phyloP scores from a whole-genome alignment of 2,113 vertebrate species.

The Engystomops pustulosus region DNA sequence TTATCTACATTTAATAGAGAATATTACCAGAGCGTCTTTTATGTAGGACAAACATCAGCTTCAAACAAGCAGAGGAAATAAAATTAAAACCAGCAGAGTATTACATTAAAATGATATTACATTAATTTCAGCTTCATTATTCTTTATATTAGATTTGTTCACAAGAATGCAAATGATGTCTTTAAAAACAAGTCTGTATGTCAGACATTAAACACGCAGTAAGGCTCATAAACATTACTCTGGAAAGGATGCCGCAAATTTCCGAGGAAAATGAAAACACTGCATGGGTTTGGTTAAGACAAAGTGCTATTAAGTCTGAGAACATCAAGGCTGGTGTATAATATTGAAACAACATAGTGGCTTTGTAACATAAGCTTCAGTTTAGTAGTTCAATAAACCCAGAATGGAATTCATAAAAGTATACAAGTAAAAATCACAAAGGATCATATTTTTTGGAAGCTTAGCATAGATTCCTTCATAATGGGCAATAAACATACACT shows the following conservation, averaged over 20 bases:
- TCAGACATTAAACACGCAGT: constrained; percentile 22
- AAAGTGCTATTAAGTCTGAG: background rate
- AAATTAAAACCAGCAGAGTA: constrained; percentile 15
- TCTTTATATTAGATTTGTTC: constrained; percentile 14
- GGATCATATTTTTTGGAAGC: background rate
- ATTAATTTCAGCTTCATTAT: constrained; percentile 19
- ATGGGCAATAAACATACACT: too few relatives aligned
- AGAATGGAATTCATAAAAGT: constrained; percentile 20
- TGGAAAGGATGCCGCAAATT: background rate
- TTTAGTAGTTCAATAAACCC: constrained; percentile 16
- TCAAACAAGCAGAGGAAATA: constrained; percentile 10
- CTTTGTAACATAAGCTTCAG: constrained; percentile 15
- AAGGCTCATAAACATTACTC: constrained; percentile 20
- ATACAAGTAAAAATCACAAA: background rate
- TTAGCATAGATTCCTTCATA: background rate
- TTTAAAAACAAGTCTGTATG: constrained; percentile 18
- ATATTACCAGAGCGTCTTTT: background rate
- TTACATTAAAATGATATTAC: constrained; percentile 22
- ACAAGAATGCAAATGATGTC: constrained; percentile 8
- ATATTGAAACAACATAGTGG: background rate
- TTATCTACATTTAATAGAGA: constrained; percentile 11
- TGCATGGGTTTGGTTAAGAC: constrained; percentile 24
- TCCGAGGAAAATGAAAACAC: background rate
- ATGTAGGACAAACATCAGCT: background rate
- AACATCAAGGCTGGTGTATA: constrained; percentile 1